Conservation (phyloP, 2,888 invertebrate genomes). For the Anthrax anthrax region DNA sequence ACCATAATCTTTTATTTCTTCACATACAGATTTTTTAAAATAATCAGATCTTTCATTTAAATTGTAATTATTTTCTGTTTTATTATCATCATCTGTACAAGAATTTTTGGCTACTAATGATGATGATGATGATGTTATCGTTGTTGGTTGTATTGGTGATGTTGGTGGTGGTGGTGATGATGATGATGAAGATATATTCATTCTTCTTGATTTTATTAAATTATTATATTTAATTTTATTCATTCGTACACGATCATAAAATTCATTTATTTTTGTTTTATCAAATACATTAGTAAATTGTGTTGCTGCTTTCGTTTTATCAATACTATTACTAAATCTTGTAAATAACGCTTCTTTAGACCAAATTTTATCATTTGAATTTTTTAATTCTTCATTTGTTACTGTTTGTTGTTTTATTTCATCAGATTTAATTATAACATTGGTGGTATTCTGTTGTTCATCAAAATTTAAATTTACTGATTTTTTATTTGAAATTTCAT, state of each 20-base stretch:
- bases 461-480: too few relatives aligned
- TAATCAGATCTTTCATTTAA: too few relatives aligned
- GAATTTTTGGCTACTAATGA: too few relatives aligned
- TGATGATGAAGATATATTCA: not conserved
- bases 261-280: constrained; percentile 12
- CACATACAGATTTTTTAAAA: too few relatives aligned
- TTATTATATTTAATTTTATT: constrained; percentile 8
- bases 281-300: constrained; percentile 7
- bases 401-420: not conserved
- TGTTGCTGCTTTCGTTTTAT: not conserved
- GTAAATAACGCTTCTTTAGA: not conserved
- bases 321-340: constrained; percentile 4
- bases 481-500: not conserved
- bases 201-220: constrained; percentile 3
- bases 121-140: too few relatives aligned
- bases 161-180: not conserved
- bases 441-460: not conserved
- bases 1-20: not conserved
- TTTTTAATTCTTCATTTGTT: not conserved
- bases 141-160: not conserved
- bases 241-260: constrained; percentile 12
- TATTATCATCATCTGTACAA: too few relatives aligned
- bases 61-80: not conserved
- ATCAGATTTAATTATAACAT: not conserved
- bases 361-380: constrained; percentile 1